Evolutionary conservation across 1,140 invertebrate genomes (phyloP).

Genomic region (Trichogramma pretiosum): DNA sequence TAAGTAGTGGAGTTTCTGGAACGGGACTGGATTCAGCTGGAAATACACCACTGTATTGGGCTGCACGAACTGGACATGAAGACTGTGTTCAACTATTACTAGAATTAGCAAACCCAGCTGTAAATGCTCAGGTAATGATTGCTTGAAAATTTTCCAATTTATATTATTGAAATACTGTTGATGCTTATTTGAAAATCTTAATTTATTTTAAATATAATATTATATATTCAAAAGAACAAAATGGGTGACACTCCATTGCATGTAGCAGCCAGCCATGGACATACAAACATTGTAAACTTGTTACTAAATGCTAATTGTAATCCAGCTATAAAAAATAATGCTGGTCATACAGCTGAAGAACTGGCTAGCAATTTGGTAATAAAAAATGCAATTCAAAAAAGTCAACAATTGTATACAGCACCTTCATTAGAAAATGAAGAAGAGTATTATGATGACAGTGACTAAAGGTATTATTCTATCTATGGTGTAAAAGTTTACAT

Average conservation of each 20-base stretch:
- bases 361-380: constrained; percentile 45
- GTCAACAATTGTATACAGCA: constrained; percentile 14
- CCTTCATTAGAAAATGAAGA: constrained; percentile 21
- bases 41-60: constrained; percentile 64
- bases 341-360: constrained; percentile 47
- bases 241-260: constrained; percentile 57
- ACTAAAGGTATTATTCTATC: constrained; percentile 23
- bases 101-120: constrained; percentile 36
- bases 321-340: constrained; percentile 48
- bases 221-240: constrained; percentile 41
- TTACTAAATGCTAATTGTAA: constrained; percentile 53
- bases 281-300: constrained; percentile 52
- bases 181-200: constrained; percentile 2
- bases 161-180: not conserved
- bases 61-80: constrained; percentile 50
- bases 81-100: constrained; percentile 49
- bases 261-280: constrained; percentile 51
- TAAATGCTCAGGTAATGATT: constrained; percentile 43
- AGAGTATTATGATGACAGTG: constrained; percentile 39
- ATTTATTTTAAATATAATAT: constrained; percentile 7
- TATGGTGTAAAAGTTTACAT: constrained; percentile 16
- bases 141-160: not conserved
- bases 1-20: constrained; percentile 57
- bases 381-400: constrained; percentile 39
- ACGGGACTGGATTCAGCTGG: constrained; percentile 62